Conservation (phyloP, 2,888 invertebrate genomes). For the Acronicta aceris region DNA sequence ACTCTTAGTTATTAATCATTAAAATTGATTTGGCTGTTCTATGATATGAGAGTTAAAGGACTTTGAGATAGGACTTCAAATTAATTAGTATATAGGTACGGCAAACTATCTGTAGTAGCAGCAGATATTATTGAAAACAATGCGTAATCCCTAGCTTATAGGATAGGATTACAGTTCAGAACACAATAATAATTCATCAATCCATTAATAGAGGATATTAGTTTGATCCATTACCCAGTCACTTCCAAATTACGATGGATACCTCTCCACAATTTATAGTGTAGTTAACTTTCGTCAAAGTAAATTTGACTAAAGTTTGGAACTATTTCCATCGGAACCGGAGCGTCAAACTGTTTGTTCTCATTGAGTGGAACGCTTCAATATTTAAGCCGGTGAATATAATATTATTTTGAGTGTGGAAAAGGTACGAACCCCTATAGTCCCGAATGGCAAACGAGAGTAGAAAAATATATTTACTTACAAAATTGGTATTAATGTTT, state of each 20-base stretch:
- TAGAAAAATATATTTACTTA: neutral
- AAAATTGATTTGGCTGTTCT: too few relatives aligned
- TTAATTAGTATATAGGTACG: too few relatives aligned
- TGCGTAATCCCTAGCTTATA: constrained; percentile 13
- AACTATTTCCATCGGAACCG: constrained; percentile 49
- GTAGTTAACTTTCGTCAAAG: constrained; percentile 43
- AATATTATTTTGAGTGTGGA: constrained; percentile 24
- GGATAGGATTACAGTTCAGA: constrained; percentile 14
- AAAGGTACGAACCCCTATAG: constrained; percentile 9
- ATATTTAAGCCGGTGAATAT: constrained; percentile 32
- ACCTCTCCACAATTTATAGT: constrained; percentile 43
- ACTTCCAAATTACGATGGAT: constrained; percentile 42
- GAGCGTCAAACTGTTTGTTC: constrained; percentile 40
- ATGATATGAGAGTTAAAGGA: too few relatives aligned
- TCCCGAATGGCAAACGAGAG: constrained; percentile 14
- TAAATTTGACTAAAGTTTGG: constrained; percentile 51
- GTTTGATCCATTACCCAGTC: constrained; percentile 41
- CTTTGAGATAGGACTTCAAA: too few relatives aligned
- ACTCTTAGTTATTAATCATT: too few relatives aligned
- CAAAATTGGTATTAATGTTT: too few relatives aligned
- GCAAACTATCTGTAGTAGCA: too few relatives aligned
- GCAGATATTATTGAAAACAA: neutral
- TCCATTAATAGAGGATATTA: constrained; percentile 25
- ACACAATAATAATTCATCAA: constrained; percentile 32
- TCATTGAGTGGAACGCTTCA: constrained; percentile 21